Evolutionary conservation across 1,140 invertebrate species (phyloP), one percentile per base, ranked within the genome.

Genomic region (Diabrotica undecimpunctata): DNA sequence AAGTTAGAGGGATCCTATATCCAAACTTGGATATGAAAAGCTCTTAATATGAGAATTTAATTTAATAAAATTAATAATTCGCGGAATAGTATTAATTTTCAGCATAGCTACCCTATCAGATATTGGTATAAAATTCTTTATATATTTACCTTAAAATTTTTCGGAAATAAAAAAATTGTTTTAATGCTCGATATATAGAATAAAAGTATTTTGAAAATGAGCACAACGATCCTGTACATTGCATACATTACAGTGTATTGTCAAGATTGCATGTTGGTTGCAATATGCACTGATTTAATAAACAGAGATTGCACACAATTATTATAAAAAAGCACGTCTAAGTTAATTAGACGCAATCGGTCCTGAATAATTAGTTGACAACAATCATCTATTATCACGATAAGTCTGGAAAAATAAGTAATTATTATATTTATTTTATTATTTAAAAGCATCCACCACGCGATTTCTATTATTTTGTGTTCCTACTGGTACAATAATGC

Each of bases 201-300:
- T 25, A 4, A 25, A 25, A 25, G 25, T 25, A 2, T 2, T 25
- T 25, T 4, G 25, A 25, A 25, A 1, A 25, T 25, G 25, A 25
- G 25, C 25, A 25, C 1, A 4, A 25, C 67, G 65, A 65, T 55
- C 66, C 67, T 70, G 62, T 37, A 55, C 61, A 59, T 51, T 57
- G 54, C 57, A 65, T 58, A 54, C 53, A 55, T 38, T 51, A 39
- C 54, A 52, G 36, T 59, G 61, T 66, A 66, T 69, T 69, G 66
- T 68, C 60, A 70, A 70, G 69, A 70, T 70, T 68, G 69, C 69
- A 70, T 70, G 69, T 62, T 41, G 9, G 12, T 41, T 25, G 13
- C 35, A 51, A 51, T 51, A 61, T 52, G 9, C 14, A 39, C 14
- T 14, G 14, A 14, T 61, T 65, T 62, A 61, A 62, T 58, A 56